Base-by-base conservation (phyloP, 37 sponge, comb jelly and placozoan genomes). In the Beroe ovata region DNA sequence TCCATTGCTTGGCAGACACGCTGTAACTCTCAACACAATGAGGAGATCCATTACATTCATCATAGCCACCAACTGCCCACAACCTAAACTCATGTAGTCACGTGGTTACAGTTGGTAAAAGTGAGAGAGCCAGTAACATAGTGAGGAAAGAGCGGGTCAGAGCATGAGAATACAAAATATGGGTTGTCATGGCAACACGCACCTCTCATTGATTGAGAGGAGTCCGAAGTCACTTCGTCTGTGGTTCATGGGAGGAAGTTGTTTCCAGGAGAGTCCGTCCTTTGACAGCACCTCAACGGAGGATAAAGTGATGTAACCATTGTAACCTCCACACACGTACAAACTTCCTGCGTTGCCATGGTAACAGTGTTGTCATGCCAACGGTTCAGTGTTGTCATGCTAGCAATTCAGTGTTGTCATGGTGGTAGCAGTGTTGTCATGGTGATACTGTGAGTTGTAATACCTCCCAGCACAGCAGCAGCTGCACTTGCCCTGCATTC, bases 1-100 rank as follows among this genome's bases (percentile, higher is more conserved):
- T 81, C 98, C 98, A 97, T 0, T 94, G 59, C 59, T 97, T 94
- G 60, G 92, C 90, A 25, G 89, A 81, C 60, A 95, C 95, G 89
- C 93, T 92, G 90, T 94, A 97, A 39, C 92, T 90, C 92, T 97
- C 98, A 11, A 97, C 98, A 39, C 92, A 92, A 64, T 91, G 91
- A 90, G 94, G 95, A 0, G 94, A 93, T 25, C 92, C 93, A 34
- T 94, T 94, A 0, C 92, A 89, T 23, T 93, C 92, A 2, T 96
- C 98, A 0, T 95, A 90, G 38, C 98, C 98, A 41, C 98, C 89
- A 32, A 77, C 84, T 42, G 84, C 84, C 84, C 84, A 77, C 84
- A 77, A 40, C 28, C 84, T 77, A n/a, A n/a, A n/a, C n/a, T n/a
- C n/a, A n/a, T n/a, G n/a, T n/a, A n/a, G n/a, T n/a, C n/a, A n/a